Conservation (phyloP, 2,113 vertebrate species). For the Gadus macrocephalus region DNA sequence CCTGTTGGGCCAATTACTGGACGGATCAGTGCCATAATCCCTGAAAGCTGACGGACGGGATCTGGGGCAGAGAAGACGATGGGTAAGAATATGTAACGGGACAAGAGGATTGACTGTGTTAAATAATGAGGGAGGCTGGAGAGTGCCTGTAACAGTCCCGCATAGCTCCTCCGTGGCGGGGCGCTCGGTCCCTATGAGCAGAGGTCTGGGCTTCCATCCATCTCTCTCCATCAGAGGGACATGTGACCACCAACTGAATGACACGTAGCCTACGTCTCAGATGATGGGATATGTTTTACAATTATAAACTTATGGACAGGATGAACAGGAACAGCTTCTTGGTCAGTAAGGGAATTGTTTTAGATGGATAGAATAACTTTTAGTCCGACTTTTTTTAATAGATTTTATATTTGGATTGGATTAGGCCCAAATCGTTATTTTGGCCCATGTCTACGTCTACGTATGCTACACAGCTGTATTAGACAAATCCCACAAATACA, state of each 20-base stretch:
- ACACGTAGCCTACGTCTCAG: slow-evolving; percentile 81
- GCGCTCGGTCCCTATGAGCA: slow-evolving; percentile 97
- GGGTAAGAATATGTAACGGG: slow-evolving; percentile 97
- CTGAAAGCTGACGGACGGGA: slow-evolving; percentile 97
- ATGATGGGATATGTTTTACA: slow-evolving; percentile 51
- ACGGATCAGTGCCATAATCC: slow-evolving; percentile 95
- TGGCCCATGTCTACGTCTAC: background rate
- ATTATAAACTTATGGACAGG: slow-evolving; percentile 33
- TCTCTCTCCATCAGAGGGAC: slow-evolving; percentile 98
- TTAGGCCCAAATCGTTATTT: background rate
- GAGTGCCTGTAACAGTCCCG: slow-evolving; percentile 86
- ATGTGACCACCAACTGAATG: slow-evolving; percentile 99
- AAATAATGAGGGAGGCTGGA: slow-evolving; percentile 96
- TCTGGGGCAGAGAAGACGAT: slow-evolving; percentile 92
- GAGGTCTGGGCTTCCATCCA: slow-evolving; percentile 92
- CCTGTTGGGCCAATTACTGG: slow-evolving; percentile 97
- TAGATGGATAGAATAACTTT: too few relatives aligned
- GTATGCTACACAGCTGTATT: too few relatives aligned
- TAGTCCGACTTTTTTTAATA: too few relatives aligned
- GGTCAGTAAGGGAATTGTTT: too few relatives aligned
- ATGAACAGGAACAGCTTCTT: slow-evolving; percentile 31
- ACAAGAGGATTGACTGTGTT: slow-evolving; percentile 95
- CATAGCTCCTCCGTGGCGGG: slow-evolving; percentile 86
- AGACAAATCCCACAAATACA: too few relatives aligned
- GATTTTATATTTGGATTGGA: too few relatives aligned